Conservation (phyloP, 23 tunicate species). For the Clavelina lepadiformis region DNA sequence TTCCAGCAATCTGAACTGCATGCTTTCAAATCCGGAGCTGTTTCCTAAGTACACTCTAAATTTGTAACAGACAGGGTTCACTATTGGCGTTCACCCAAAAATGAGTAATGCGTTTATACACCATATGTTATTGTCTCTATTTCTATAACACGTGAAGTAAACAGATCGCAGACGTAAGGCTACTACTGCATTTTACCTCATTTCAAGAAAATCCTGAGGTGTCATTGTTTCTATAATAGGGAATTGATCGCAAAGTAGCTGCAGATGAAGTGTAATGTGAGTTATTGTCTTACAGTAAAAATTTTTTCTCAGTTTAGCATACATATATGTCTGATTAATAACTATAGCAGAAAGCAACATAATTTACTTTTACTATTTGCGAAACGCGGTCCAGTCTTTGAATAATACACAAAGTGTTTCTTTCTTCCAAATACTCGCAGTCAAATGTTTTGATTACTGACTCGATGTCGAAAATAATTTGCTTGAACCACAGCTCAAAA, state of each 20-base stretch:
- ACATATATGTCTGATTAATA: background rate
- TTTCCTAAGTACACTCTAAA: slow-evolving; percentile 36
- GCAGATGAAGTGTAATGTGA: background rate
- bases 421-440: slow-evolving; percentile 67
- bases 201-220: slow-evolving; percentile 71
- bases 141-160: too few relatives aligned
- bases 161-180: too few relatives aligned
- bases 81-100: too few relatives aligned
- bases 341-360: background rate
- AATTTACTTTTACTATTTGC: slow-evolving; percentile 59
- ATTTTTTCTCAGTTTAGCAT: background rate
- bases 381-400: slow-evolving; percentile 56
- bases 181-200: too few relatives aligned
- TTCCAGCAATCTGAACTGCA: slow-evolving; percentile 86
- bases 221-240: slow-evolving; percentile 85
- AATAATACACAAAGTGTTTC: slow-evolving; percentile 73
- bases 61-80: too few relatives aligned
- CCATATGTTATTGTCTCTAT: background rate
- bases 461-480: slow-evolving; percentile 72
- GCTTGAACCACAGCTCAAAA: slow-evolving; percentile 93
- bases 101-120: background rate
- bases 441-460: slow-evolving; percentile 48
- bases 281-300: slow-evolving; percentile 5
- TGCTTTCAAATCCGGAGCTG: slow-evolving; percentile 87
- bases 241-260: slow-evolving; percentile 67